Evolutionary conservation across 2,888 invertebrate genomes (phyloP).

Genomic region (Esperia sulphurella): DNA sequence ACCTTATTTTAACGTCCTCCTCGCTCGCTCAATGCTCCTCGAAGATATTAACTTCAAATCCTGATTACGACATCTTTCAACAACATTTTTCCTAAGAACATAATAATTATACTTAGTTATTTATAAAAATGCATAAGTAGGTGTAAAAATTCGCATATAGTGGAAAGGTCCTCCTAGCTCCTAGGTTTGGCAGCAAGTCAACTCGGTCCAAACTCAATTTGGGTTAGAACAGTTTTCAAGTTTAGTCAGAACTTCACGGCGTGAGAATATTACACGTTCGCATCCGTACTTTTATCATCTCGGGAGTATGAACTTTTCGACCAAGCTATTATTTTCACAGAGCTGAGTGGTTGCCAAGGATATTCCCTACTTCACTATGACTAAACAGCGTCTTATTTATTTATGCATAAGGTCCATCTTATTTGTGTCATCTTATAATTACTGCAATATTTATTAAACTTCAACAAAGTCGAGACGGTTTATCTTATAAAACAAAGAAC

Average conservation of each 20-base stretch:
- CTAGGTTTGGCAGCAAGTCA: constrained; percentile 14
- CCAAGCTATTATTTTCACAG: neutral
- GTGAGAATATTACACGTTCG: neutral
- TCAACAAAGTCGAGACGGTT: too few relatives aligned
- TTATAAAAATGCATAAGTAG: too few relatives aligned
- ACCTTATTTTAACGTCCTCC: too few relatives aligned
- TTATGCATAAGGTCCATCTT: neutral
- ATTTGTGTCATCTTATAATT: too few relatives aligned
- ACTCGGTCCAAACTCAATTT: constrained; percentile 16
- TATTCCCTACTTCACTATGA: neutral
- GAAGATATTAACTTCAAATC: too few relatives aligned
- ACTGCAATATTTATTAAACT: too few relatives aligned
- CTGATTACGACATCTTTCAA: too few relatives aligned
- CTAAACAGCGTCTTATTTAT: neutral
- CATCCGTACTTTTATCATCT: constrained; percentile 8
- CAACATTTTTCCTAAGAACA: too few relatives aligned
- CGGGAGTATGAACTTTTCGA: constrained; percentile 3
- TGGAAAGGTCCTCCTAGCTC: neutral
- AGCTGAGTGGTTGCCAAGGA: neutral
- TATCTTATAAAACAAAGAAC: too few relatives aligned
- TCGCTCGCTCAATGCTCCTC: too few relatives aligned
- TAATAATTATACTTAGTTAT: too few relatives aligned
- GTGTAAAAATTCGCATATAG: too few relatives aligned
- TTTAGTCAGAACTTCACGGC: constrained; percentile 5
- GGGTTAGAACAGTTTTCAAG: constrained; percentile 14